A percentile compares a stretch with the other conserved stretches of the same genome.
phyloP scores from a whole-genome alignment of 2,797 vertebrate genomes.

The Muscicapa striata region DNA sequence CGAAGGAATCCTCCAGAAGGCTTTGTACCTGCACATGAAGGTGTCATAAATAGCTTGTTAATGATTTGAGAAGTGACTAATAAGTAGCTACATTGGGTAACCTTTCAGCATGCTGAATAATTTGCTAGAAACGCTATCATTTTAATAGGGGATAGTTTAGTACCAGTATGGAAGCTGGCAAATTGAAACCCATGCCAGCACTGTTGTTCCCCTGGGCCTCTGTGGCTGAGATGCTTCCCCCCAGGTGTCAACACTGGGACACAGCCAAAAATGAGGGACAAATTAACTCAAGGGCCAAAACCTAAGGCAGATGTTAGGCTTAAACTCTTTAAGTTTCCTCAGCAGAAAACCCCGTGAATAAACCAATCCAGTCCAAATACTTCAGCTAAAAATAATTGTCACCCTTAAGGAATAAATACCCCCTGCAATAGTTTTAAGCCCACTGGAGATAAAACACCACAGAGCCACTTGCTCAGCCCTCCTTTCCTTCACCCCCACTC shows the following conservation, averaged over 20 bases:
- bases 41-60: constrained; percentile 53
- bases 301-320: not conserved
- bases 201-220: not conserved
- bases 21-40: constrained; percentile 53
- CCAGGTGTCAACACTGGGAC: not conserved
- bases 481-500: not conserved
- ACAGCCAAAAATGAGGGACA: not conserved
- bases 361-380: not conserved
- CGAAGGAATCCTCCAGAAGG: constrained; percentile 38
- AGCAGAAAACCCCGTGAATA: not conserved
- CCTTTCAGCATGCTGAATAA: constrained; percentile 26
- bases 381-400: not conserved
- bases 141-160: not conserved
- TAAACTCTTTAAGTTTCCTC: not conserved
- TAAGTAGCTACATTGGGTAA: constrained; percentile 50
- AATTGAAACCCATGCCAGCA: not conserved
- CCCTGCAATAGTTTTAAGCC: not conserved
- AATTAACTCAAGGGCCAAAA: not conserved
- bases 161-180: not conserved
- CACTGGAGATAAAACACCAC: not conserved
- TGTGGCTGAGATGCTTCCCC: accelerated
- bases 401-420: not conserved
- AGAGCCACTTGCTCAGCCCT: accelerated
- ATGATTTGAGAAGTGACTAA: constrained; percentile 37
- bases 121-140: constrained; percentile 6